phyloP scores from a whole-genome alignment of 2,113 vertebrate species.

The Neotoma lepida region DNA sequence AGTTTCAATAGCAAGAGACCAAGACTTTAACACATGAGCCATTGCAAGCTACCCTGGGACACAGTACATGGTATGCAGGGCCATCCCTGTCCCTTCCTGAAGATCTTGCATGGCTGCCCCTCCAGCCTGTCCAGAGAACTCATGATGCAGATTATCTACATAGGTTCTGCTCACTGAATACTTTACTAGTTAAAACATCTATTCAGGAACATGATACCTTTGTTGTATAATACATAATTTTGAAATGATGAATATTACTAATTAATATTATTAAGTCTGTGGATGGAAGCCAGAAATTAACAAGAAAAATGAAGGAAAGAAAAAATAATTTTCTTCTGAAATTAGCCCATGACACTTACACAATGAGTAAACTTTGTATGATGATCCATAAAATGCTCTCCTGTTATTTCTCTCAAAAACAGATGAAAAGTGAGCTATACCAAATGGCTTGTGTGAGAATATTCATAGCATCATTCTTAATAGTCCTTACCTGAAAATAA shows the following conservation, averaged over 20 bases:
- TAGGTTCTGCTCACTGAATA: not conserved
- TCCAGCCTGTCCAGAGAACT: not conserved
- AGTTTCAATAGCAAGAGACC: not conserved
- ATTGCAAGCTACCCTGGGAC: too few relatives aligned
- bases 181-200: not conserved
- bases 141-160: not conserved
- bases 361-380: not conserved
- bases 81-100: accelerated
- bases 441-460: not conserved
- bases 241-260: not conserved
- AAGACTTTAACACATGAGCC: not conserved
- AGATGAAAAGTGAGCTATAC: not conserved
- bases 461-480: not conserved
- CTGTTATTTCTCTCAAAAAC: not conserved
- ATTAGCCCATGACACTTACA: not conserved
- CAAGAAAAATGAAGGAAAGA: not conserved
- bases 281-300: not conserved
- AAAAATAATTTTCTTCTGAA: not conserved
- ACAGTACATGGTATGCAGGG: too few relatives aligned
- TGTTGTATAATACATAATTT: not conserved
- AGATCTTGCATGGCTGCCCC: not conserved
- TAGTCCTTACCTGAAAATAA: not conserved
- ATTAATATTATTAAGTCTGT: not conserved
- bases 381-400: not conserved
- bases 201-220: not conserved